phyloP scores from a whole-genome alignment of 2,797 vertebrate genomes.

The Rhincodon typus region DNA sequence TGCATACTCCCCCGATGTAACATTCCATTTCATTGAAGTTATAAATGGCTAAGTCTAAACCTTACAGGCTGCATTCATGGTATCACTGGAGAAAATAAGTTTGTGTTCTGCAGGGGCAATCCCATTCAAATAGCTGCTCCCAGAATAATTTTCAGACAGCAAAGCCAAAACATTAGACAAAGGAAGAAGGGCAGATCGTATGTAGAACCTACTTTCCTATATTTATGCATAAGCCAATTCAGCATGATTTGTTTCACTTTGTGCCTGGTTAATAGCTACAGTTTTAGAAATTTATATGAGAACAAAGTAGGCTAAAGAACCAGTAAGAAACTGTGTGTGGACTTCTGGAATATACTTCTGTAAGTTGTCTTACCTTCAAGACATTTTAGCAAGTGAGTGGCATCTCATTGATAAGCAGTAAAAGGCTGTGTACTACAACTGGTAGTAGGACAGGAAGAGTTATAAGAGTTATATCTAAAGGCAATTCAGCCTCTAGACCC shows the following conservation, averaged over 20 bases:
- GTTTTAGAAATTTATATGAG: too few species aligned
- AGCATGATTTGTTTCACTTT: background rate
- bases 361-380: background rate
- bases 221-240: background rate
- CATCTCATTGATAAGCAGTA: background rate
- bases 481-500: too few species aligned
- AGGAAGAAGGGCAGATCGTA: background rate
- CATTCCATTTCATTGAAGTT: background rate
- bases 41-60: background rate
- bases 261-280: background rate
- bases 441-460: background rate
- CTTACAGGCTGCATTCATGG: background rate
- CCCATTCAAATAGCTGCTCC: background rate
- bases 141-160: background rate
- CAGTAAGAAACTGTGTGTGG: background rate
- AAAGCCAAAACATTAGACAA: background rate
- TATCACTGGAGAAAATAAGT: background rate
- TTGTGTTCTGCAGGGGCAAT: background rate
- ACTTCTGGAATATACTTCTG: background rate
- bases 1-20: background rate
- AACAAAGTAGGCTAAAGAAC: background rate
- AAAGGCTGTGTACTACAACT: background rate
- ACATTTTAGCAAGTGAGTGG: background rate
- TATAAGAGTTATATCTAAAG: too few species aligned
- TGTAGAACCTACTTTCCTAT: background rate